Percentiles rank a stretch among this genome's conserved stretches.
Evolutionary conservation across 2,113 vertebrate species (phyloP).

Genomic region (Poicephalus meyeri): DNA sequence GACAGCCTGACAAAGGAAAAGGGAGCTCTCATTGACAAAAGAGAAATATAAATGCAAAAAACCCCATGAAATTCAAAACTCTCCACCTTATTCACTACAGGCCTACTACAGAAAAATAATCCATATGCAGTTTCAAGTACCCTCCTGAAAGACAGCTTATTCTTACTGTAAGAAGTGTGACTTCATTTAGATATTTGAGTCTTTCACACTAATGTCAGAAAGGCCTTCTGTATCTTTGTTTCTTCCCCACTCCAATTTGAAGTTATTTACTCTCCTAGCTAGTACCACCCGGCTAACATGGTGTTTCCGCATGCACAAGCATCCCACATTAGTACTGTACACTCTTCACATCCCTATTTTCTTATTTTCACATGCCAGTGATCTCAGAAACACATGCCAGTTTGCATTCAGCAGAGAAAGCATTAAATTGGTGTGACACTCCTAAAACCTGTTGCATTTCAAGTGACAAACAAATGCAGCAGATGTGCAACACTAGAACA

Average conservation of each 20-base stretch:
- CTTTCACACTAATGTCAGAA: neutral
- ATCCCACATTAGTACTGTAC: neutral
- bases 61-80: neutral
- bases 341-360: neutral
- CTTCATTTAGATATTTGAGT: neutral
- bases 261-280: neutral
- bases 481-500: neutral
- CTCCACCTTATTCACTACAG: neutral
- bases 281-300: neutral
- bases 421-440: neutral
- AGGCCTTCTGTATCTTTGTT: neutral
- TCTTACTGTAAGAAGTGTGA: neutral
- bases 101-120: neutral
- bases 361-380: neutral
- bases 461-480: neutral
- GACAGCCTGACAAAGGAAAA: neutral
- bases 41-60: neutral
- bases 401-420: constrained; percentile 4
- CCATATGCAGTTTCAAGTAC: neutral
- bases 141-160: neutral
- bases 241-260: neutral
- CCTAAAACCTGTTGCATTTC: neutral
- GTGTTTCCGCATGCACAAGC: neutral
- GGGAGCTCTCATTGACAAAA: neutral
- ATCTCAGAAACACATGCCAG: constrained; percentile 2